Base-by-base conservation (phyloP, 1,140 invertebrate genomes). In the Magallana angulata region DNA sequence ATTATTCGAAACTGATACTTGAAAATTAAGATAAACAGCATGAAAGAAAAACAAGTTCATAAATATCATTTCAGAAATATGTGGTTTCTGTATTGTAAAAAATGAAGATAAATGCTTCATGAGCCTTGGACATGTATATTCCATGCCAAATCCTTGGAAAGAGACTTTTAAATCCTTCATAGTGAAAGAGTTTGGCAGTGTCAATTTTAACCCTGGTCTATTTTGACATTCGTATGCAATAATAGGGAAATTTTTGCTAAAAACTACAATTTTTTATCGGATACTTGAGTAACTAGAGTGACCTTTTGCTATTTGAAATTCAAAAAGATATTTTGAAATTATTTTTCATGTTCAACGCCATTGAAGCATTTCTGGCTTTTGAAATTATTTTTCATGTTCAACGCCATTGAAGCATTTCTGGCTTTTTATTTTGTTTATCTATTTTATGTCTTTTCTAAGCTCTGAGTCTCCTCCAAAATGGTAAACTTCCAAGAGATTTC, bases 381-480 rank as follows among this genome's bases (percentile, higher is more conserved):
- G 18, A 24, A 24, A 24, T 24, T 24, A 24, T 24, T 24, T 24
- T 24, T 24, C 18, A 24, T 24, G 18, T 24, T 24, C 18, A 24
- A 24, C 18, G 18, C 18, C 18, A 24, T 24, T 24, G 18, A 24
- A 24, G 18, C 18, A 24, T 24, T 24, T 24, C 18, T 24, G 18
- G 18, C 18, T 24, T 24, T 24, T 24, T 24, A 62, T 62, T 62
- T 62, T 62, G 59, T 62, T 2, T 62, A 62, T 62, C 59, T 62
- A 62, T 62, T 62, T 62, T 62, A 6, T 62, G 59, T 62, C 59
- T 56, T 84, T 57, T 88, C 85, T 6, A 71, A 89, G 88, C 88
- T 57, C 71, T 89, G 18, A 89, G 85, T 82, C 84, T 89, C 84
- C 85, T 89, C 36, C 88, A 89, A 48, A 89, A 87, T 89, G 88